Percentiles rank a stretch among this genome's conserved stretches.
Evolutionary conservation across 2,113 vertebrate species (phyloP).

Genomic region (Centropristis striata): DNA sequence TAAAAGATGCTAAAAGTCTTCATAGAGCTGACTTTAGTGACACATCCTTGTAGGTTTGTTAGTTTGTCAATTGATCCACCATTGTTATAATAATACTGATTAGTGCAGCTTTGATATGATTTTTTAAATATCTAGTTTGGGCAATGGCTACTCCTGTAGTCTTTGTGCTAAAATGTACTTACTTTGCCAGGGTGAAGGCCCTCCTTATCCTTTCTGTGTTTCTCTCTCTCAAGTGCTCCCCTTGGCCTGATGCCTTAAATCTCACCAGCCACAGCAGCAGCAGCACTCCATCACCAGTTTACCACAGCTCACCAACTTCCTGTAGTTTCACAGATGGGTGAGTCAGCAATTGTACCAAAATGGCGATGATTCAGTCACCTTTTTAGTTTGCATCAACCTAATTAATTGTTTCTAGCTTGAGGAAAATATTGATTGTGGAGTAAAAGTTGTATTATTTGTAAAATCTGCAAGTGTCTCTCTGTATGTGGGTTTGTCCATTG

Average conservation of each 20-base stretch:
- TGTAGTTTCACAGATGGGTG: constrained; percentile 91
- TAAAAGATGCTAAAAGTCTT: too few species aligned
- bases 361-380: too few species aligned
- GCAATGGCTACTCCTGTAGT: neutral
- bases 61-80: neutral
- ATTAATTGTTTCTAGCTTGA: neutral
- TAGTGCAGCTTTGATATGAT: neutral
- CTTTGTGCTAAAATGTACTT: neutral
- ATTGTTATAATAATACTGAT: neutral
- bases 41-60: too few species aligned
- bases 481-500: too few species aligned
- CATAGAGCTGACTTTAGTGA: too few species aligned
- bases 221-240: constrained; percentile 86
- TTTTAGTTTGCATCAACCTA: rapidly evolving
- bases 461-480: too few species aligned
- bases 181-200: neutral
- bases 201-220: neutral
- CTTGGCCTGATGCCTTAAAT: constrained; percentile 92
- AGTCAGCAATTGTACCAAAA: constrained; percentile 52
- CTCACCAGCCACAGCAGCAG: constrained; percentile 81
- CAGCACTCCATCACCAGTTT: constrained; percentile 89
- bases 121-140: neutral
- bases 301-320: constrained; percentile 90
- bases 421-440: too few species aligned
- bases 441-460: too few species aligned